phyloP scores from a whole-genome alignment of 2,797 vertebrate species.

The Enteromius trimaculatus region DNA sequence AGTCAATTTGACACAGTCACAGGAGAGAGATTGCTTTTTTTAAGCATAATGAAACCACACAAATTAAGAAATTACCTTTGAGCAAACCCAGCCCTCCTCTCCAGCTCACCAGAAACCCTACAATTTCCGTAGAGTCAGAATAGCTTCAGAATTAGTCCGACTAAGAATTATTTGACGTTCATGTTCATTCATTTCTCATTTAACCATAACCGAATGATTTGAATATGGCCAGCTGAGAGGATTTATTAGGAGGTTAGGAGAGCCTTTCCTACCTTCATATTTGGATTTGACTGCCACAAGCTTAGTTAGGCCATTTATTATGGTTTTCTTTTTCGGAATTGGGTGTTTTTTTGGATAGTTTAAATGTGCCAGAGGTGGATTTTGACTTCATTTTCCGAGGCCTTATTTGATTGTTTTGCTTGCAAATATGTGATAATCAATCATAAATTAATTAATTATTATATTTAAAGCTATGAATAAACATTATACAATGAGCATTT shows the following conservation, averaged over 20 bases:
- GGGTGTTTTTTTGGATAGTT: background rate
- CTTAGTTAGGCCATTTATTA: background rate
- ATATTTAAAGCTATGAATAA: background rate
- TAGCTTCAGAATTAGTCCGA: conserved; percentile 46
- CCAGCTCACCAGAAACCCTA: conserved; percentile 51
- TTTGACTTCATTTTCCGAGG: background rate
- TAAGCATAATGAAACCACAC: conserved; percentile 69
- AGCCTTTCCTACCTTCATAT: conserved; percentile 14
- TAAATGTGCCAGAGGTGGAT: background rate
- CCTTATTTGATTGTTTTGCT: background rate
- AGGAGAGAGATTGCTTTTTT: conserved; percentile 71
- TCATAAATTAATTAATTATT: background rate
- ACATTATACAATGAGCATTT: background rate
- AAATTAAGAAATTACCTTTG: conserved; percentile 73
- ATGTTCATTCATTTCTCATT: conserved; percentile 60
- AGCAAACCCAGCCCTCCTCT: conserved; percentile 60
- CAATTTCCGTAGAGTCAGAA: conserved; percentile 55
- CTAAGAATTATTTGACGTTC: conserved; percentile 55
- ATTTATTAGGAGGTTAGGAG: conserved; percentile 48
- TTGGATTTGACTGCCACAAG: background rate
- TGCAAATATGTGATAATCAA: background rate
- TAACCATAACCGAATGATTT: conserved; percentile 59
- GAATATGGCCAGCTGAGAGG: conserved; percentile 55
- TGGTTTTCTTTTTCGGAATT: background rate
- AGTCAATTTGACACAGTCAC: conserved; percentile 73